Base-by-base conservation (phyloP, 2,888 invertebrate species). In the Epistrophe grossulariae region DNA sequence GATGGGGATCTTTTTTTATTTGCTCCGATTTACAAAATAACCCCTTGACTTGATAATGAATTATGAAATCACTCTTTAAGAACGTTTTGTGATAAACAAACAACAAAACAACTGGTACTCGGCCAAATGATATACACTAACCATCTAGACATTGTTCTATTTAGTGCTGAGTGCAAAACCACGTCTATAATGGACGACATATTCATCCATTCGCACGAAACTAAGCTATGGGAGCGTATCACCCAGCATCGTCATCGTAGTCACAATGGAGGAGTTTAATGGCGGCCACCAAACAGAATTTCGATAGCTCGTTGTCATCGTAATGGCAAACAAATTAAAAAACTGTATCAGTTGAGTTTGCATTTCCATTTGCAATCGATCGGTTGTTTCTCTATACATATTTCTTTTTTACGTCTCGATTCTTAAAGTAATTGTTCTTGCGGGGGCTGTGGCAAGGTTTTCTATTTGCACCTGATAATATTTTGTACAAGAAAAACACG, bases 91-190 rank as follows among this genome's bases (percentile, higher is more conserved):
- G 64, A 76, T 71, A 71, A 76, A 76, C 45, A 71, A 76, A 76
- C 45, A 79, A 74, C 11, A 60, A 60, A 78, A 52, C 52, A 40
- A 24, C 0, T 38, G 10, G n/a, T 40, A 24, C 38, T 40, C 15
- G 10, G 31, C 10, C n/a, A 52, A 55, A 1, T 19, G 9, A 15
- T 38, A 38, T 15, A 52, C 17, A 70, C 24, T 15, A 52, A 13
- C 52, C 38, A 19, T 40, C 38, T 55, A 38, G 52, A 57, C 13
- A 17, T 40, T 45, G 17, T 28, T 28, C 10, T 45, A 52, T 40
- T 59, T 82, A 82, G 87, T 87, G 87, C 87, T 83, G 87, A 76
- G 87, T 87, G 87, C 87, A 87, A 87, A 87, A 83, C 64, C 57
- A 71, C 57, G 43, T 66, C n/a, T 38, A 43, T 62, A 40, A 43